Base-by-base conservation (phyloP, 2,888 invertebrate species). In the Dorcus hopei region DNA sequence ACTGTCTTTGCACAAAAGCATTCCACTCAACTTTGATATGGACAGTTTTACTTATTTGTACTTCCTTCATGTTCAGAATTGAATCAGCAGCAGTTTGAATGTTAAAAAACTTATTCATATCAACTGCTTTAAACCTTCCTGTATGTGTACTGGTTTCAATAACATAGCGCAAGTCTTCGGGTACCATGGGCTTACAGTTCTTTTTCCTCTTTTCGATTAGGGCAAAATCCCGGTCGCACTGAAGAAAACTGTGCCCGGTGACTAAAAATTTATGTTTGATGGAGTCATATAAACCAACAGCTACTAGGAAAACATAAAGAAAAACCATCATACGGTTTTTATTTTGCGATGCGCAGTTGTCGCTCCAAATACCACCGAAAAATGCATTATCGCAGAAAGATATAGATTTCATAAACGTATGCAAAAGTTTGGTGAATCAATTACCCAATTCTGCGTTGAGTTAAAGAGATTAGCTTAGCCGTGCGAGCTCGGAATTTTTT, bases 131-230 rank as follows among this genome's bases (percentile, higher is more conserved):
- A 60, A 60, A 57, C 50, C 57, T 52, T 43, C 57, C 52, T 51
- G 52, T 61, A 52, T 38, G 58, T 55, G 53, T 52, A 49, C 52
- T 58, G 43, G 43, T 58, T 58, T 58, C 43, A 39, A 64, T 49
- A 40, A 47, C 51, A 59, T 59, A 16, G 19, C 19, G 3, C 19
- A 19, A 19, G 19, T 19, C 19, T 19, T 52, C 55, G 48, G 60
- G 61, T 52, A 63, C 58, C 58, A 65, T 61, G 38, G 57, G 54
- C 49, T 43, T 26, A 39, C 54, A 57, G 41, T 41, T 59, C 14
- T 57, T 38, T 48, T 62, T 64, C 57, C 64, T 54, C 47, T 63
- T 67, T 59, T 67, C 62, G 38, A 65, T 66, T 40, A 61, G 43
- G 38, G 59, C 62, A 42, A 64, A 65, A 54, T 67, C 63, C 33